Conservation (phyloP, 2,888 invertebrate species). For the Hybos culiciformis region DNA sequence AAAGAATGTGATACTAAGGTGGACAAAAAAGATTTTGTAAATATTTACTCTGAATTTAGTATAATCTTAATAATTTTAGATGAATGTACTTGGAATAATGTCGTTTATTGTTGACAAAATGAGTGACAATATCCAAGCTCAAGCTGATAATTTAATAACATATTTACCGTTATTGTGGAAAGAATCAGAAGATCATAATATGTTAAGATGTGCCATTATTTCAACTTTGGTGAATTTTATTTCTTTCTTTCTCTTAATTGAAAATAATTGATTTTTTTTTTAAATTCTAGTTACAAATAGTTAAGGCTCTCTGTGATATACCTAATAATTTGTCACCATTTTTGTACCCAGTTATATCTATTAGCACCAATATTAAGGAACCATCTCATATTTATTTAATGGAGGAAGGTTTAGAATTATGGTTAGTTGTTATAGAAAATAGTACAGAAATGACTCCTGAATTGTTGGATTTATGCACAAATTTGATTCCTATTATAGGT, state of each 20-base stretch:
- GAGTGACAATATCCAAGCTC: slow-evolving; percentile 53
- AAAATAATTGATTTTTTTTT: neutral
- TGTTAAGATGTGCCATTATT: slow-evolving; percentile 83
- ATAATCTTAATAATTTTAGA: slow-evolving; percentile 38
- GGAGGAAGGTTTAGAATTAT: slow-evolving; percentile 84
- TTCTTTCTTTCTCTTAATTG: neutral
- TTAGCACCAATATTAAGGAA: slow-evolving; percentile 65
- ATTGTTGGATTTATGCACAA: slow-evolving; percentile 58
- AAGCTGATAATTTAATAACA: slow-evolving; percentile 55
- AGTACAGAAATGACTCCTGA: slow-evolving; percentile 49
- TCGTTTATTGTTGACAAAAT: slow-evolving; percentile 81
- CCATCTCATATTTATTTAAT: slow-evolving; percentile 76
- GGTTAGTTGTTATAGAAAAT: slow-evolving; percentile 73
- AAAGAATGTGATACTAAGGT: slow-evolving; percentile 87
- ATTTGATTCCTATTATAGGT: slow-evolving; percentile 63
- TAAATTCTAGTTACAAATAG: slow-evolving; percentile 47
- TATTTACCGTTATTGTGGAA: slow-evolving; percentile 83
- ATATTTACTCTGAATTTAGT: neutral
- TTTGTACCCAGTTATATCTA: slow-evolving; percentile 51
- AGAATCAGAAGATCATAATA: slow-evolving; percentile 73
- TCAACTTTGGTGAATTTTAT: slow-evolving; percentile 51
- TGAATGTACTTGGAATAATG: slow-evolving; percentile 82
- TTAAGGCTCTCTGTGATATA: slow-evolving; percentile 55
- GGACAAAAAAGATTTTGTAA: slow-evolving; percentile 10
- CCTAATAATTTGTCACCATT: slow-evolving; percentile 46